Evolutionary conservation across 2,797 vertebrate genomes (phyloP), one percentile per base, ranked within the genome.

Genomic region (Oreochromis grahami): DNA sequence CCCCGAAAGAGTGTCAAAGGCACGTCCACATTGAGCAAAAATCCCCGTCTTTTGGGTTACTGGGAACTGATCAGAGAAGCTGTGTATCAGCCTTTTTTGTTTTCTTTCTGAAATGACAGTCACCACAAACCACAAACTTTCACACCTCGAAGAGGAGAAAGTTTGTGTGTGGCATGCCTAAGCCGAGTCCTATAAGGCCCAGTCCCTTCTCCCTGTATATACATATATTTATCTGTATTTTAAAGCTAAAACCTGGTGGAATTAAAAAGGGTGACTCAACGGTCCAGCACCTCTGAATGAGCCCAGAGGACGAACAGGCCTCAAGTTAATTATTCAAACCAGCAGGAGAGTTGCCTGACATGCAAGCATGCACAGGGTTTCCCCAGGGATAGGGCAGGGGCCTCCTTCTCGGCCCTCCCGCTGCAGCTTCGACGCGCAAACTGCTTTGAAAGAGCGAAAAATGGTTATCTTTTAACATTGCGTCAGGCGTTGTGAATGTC

Each of bases 291-390:
- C 86, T 93, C 82, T 88, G 88, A 94, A 92, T 90, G 88, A 92
- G 84, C 85, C 89, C 87, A 52, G 83, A 85, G 88, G 91, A 93
- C 87, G 91, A 93, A 94, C 78, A 89, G 93, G 88, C 91, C 91
- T 86, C 87, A 78, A 91, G 92, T 94, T 90, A 93, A 94, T 94
- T 93, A 94, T 94, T 94, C 84, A 91, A 86, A 88, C 78, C 90
- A 92, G 88, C 55, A 26, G 91, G 88, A 89, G 90, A 88, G 88
- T 92, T 79, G 84, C 81, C 86, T 86, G 90, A 84, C 90, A 93
- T 6, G 53, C 87, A 93, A 87, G 86, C 79, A 74, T 82, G 80
- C 76, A 84, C 90, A 92, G 94, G 91, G 89, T 93, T 92, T 93
- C 92, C 88, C 88, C 72, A 76, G 82, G 84, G 89, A 87, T 55